Percentiles rank a stretch among this genome's conserved stretches.
Conservation (phyloP, 2,888 invertebrate genomes). For the Dicranocentrus wangi region DNA sequence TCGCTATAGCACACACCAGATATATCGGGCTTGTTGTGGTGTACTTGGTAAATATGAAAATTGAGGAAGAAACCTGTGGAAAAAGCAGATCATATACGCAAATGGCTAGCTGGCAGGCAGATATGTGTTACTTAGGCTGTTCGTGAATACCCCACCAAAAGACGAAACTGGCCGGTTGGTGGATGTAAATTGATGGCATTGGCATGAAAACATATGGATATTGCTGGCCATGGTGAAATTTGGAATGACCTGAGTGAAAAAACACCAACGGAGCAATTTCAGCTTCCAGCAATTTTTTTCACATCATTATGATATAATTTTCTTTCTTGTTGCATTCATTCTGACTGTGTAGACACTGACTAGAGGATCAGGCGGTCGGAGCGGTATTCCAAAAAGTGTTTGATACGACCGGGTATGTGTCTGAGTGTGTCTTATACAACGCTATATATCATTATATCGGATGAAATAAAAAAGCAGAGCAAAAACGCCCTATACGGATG, state of each 20-base stretch:
- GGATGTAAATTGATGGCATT: slow-evolving; percentile 51
- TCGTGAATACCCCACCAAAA: neutral
- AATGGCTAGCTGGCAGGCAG: neutral
- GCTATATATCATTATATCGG: neutral
- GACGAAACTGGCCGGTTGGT: slow-evolving; percentile 31
- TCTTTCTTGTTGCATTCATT: slow-evolving; percentile 45
- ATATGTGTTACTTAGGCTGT: neutral
- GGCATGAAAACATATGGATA: slow-evolving; percentile 49
- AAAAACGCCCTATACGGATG: neutral
- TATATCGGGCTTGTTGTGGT: neutral
- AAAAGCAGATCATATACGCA: neutral
- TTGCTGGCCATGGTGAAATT: slow-evolving; percentile 53
- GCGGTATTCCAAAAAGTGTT: slow-evolving; percentile 16
- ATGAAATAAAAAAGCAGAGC: slow-evolving; percentile 15
- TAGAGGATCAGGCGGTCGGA: neutral
- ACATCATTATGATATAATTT: slow-evolving; percentile 60
- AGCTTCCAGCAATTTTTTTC: slow-evolving; percentile 56
- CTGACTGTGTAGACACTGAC: slow-evolving; percentile 1
- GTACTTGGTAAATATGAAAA: neutral
- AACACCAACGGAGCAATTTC: slow-evolving; percentile 54
- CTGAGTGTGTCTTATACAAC: too few species aligned
- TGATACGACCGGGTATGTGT: neutral
- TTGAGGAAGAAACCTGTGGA: neutral
- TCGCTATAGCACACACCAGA: slow-evolving; percentile 14
- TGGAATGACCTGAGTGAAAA: slow-evolving; percentile 60